Evolutionary conservation across 2,797 vertebrate genomes (phyloP), one percentile per base, ranked within the genome.

Genomic region (Tenualosa ilisha): DNA sequence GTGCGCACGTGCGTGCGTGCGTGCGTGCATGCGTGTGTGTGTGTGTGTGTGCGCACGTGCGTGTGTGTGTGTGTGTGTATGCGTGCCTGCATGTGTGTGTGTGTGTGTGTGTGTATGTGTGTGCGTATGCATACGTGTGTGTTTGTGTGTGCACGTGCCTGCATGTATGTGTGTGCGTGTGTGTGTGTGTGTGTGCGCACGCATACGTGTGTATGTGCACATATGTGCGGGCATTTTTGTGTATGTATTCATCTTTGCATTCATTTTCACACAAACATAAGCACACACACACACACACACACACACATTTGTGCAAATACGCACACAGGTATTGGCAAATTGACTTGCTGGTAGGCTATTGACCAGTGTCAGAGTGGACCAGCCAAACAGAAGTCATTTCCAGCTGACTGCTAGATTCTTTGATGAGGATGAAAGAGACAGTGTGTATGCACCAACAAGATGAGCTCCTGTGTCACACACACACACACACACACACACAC

Each of bases 251-350:
- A 40, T 75, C 37, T 75, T 75, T 75, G 72, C 51, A 59, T 79
- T 54, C 54, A 49, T 72, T 83, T 87, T 84, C 26, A 50, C 54
- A 82, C 9, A 37, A 83, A 81, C 4, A 13, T n/a, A 63, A 2
- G 24, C 61, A 63, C 6, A 63, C 53, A 75, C 50, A 79, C 8
- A 79, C 53, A 59, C 65, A 22, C 49, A 81, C 82, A 61, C 24
- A 17, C 17, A 31, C 5, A 72, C 5, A 15, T 17, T 31, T 17
- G 65, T 13, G 31, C 65, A 40, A 6, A 72, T 72, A 17, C 31
- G n/a, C 31, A 72, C 3, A 13, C 68, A 15, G 5, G 3, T 75
- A 75, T 40, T 43, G 68, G 68, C 68, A 75, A 17, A 75, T 75
- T 75, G 68, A 75, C 37, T 20, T 17, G 31, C 37, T 75, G 68